phyloP scores from a whole-genome alignment of 2,797 vertebrate species.

The Enteromius argenteus region DNA sequence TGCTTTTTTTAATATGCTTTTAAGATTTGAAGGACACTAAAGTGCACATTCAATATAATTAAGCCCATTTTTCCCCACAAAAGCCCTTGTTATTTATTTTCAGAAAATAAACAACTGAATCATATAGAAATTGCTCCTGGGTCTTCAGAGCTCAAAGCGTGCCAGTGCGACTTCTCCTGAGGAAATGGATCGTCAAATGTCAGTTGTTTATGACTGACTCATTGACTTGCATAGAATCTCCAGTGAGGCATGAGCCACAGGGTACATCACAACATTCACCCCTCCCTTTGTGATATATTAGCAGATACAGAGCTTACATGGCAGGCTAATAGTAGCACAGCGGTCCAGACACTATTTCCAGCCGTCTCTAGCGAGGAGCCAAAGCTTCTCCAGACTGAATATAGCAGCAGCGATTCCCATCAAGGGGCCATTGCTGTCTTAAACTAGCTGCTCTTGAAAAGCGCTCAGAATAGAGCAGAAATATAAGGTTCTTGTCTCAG shows the following conservation, averaged over 20 bases:
- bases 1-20: background rate
- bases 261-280: constrained; percentile 58
- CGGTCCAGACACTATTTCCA: constrained; percentile 69
- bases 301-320: constrained; percentile 54
- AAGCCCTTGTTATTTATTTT: background rate
- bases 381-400: constrained; percentile 60
- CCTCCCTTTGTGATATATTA: constrained; percentile 62
- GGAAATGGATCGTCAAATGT: constrained; percentile 3
- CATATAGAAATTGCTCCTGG: constrained; percentile 12
- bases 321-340: constrained; percentile 69
- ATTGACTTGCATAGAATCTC: constrained; percentile 44
- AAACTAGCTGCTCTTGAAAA: constrained; percentile 32
- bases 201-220: constrained; percentile 35
- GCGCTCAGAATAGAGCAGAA: constrained; percentile 41
- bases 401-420: constrained; percentile 64
- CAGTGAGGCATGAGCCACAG: constrained; percentile 45
- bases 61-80: background rate
- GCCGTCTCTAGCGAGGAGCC: constrained; percentile 62
- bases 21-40: background rate
- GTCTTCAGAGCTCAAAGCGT: background rate
- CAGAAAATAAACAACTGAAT: constrained; percentile 13
- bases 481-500: constrained; percentile 28
- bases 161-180: background rate
- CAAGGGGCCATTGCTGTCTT: constrained; percentile 60
- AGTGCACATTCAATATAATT: background rate